Evolutionary conservation across 2,113 vertebrate genomes (phyloP), one percentile per base, ranked within the genome.

Genomic region (Spizaetus ornatus): DNA sequence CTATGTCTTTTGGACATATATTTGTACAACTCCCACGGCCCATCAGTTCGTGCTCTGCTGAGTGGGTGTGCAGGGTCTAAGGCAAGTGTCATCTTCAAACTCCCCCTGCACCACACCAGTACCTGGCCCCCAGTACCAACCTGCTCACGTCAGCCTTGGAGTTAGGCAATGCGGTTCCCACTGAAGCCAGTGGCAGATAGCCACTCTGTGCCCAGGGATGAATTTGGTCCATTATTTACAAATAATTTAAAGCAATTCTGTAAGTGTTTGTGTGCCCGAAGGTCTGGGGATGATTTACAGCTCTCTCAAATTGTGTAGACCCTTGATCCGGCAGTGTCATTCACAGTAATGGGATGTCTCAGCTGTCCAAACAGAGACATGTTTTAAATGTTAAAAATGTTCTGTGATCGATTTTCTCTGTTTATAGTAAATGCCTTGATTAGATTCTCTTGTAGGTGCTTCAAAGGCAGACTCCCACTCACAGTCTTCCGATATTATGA

Each of bases 371-470:
- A 95, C 91, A 94, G 86, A 95, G 93, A 93, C 95, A 95, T 96
- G 86, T 92, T 97, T 94, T 91, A 95, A 94, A 97, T 97, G 97
- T 97, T 97, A 95, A 97, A 96, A 97, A 96, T 95, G 92, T 87
- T 95, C 93, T 17, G 25, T 67, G 78, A 97, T 97, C 53, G 78
- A 97, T 97, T 96, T 95, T 96, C 93, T 77, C 91, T 96, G 97
- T 96, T 97, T 95, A 85, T 97, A 95, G 95, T 82, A 95, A 96
- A 96, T 94, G 95, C 89, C 95, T 95, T 97, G 93, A 96, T 97
- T 97, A 87, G 91, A 95, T 97, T 97, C 89, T 82, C 78, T 79
- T 95, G 89, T 95, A 97, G 88, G 69, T 7, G 23, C 81, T 96
- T 89, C 90, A 92, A n/a, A 97, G 83, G 73, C 95, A 93, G 86